These are phyloP conservation scores for Pycnonotus jocosus DNA, from an alignment of 2,113 vertebrate genomes.

Conservation along the genomic window DNA sequence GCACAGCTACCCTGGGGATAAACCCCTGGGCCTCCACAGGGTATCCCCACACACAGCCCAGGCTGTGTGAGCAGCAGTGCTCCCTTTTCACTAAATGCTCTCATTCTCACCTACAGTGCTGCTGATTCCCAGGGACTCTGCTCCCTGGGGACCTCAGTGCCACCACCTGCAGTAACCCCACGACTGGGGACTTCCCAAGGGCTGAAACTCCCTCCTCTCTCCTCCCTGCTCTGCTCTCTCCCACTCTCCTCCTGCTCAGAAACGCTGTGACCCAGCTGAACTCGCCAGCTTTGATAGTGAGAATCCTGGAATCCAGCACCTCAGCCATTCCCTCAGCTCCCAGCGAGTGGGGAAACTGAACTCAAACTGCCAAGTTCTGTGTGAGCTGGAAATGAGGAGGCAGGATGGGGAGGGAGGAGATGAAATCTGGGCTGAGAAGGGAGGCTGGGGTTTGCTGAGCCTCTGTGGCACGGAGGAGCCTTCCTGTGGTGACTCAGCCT, in stretches of 20 bases:
- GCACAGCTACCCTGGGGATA: too few relatives aligned
- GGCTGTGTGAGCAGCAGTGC: background rate
- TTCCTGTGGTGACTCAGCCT: background rate
- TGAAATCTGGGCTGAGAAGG: background rate
- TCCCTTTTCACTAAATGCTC: background rate
- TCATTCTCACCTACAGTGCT: background rate
- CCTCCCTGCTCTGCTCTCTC: background rate
- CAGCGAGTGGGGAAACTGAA: fast-evolving
- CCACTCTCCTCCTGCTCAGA: background rate
- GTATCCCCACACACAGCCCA: fast-evolving
- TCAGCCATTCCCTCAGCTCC: background rate
- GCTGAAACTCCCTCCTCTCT: background rate
- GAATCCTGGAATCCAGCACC: background rate
- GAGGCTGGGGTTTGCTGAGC: background rate
- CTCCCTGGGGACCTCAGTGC: background rate
- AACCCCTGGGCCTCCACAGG: background rate
- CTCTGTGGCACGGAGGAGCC: background rate
- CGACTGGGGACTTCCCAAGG: background rate
- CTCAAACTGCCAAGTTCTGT: background rate
- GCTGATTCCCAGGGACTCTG: background rate
- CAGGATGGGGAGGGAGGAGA: background rate
- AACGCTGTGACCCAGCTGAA: background rate
- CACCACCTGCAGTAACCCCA: background rate
- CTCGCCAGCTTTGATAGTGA: background rate
- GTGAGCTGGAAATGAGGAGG: background rate